Evolutionary conservation across 2,888 invertebrate species (phyloP).

Genomic region (Phortica okadai): DNA sequence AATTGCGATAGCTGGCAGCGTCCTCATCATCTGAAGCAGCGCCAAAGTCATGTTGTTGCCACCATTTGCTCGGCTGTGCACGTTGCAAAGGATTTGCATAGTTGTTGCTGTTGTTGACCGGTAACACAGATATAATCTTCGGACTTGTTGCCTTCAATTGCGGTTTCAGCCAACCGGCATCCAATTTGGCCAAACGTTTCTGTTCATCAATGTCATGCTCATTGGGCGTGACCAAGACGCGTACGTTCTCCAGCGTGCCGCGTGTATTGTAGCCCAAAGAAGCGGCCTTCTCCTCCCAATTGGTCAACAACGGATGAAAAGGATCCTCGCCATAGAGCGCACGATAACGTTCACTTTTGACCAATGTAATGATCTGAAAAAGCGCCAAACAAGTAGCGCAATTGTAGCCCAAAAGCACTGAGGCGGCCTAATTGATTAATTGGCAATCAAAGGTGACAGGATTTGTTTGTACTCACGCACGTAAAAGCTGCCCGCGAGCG

Average conservation of each 20-base stretch:
- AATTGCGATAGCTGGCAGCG: conserved; percentile 49
- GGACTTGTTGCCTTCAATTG: conserved; percentile 24
- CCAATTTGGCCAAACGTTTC: conserved; percentile 59
- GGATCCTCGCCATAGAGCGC: conserved; percentile 73
- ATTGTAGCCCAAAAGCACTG: conserved; percentile 72
- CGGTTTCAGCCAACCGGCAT: conserved; percentile 50
- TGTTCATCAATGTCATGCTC: conserved; percentile 68
- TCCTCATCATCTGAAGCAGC: conserved; percentile 34
- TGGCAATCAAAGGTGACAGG: background rate
- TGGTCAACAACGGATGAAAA: conserved; percentile 53
- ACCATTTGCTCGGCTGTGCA: conserved; percentile 50
- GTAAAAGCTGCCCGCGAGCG: conserved; percentile 71
- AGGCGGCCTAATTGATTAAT: background rate
- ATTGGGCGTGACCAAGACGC: conserved; percentile 63
- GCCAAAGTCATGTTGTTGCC: conserved; percentile 55
- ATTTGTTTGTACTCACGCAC: conserved; percentile 61
- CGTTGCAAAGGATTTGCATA: conserved; percentile 38
- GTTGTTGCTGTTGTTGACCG: conserved; percentile 34
- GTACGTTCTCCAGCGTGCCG: conserved; percentile 58
- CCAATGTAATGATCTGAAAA: conserved; percentile 71
- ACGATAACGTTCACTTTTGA: conserved; percentile 64
- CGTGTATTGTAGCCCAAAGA: conserved; percentile 33
- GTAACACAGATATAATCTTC: conserved; percentile 59
- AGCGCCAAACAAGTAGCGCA: conserved; percentile 68
- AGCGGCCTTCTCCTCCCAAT: conserved; percentile 2